Conservation (phyloP, 2,888 invertebrate genomes). For the Crepidodera aurea region DNA sequence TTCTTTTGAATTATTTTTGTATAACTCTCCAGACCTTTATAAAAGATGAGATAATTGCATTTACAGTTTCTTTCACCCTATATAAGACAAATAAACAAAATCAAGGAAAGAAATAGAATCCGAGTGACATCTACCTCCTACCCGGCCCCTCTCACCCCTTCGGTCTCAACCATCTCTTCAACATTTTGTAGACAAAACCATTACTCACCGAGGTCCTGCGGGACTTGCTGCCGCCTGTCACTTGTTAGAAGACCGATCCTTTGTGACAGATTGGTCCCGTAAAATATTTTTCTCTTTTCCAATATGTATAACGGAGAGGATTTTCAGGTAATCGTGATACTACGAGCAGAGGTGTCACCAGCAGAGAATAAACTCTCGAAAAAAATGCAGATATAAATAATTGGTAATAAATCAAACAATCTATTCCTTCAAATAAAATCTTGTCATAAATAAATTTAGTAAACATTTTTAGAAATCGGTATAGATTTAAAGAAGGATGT, state of each 20-base stretch:
- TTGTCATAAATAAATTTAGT: too few relatives aligned
- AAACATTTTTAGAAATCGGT: too few relatives aligned
- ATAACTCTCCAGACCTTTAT: too few relatives aligned
- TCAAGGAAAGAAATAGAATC: conserved; percentile 1
- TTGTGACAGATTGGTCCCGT: conserved; percentile 59
- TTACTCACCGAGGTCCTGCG: conserved; percentile 59
- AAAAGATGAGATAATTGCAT: too few relatives aligned
- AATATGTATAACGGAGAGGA: conserved; percentile 48
- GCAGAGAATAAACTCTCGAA: too few relatives aligned
- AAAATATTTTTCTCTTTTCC: conserved; percentile 56
- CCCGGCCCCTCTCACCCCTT: conserved; percentile 26
- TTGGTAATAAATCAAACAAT: too few relatives aligned
- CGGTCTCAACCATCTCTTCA: conserved; percentile 30
- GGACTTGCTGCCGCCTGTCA: conserved; percentile 57
- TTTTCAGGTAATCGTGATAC: conserved; percentile 25
- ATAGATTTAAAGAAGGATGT: too few relatives aligned
- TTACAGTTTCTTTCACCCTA: background rate
- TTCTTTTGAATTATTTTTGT: too few relatives aligned
- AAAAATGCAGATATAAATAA: too few relatives aligned
- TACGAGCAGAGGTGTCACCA: conserved; percentile 21
- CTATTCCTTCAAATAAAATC: too few relatives aligned
- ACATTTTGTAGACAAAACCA: conserved; percentile 53
- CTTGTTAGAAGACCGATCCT: conserved; percentile 60
- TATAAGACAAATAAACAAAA: background rate
- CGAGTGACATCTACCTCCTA: conserved; percentile 19